Evolutionary conservation across 2,888 invertebrate genomes (phyloP), one percentile per base, ranked within the genome.

Genomic region (Gisinianus flammeolus): DNA sequence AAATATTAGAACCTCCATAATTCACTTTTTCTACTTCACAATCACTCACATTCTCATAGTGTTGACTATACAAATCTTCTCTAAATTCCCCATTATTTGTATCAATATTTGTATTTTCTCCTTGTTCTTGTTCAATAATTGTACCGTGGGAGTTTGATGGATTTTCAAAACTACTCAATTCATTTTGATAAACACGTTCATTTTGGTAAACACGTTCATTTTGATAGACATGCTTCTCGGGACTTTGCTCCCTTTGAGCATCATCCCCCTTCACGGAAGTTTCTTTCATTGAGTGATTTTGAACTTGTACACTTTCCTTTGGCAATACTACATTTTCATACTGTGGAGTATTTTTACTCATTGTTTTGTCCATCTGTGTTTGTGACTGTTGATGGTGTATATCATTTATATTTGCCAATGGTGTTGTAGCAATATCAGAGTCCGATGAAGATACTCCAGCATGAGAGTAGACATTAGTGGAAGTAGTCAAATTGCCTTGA

Each of bases 11-110:
- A n/a, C 79, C 79, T 68, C 80, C 82, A 33, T 79, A 78, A 62
- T 69, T 73, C 3, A 24, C 24, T 24, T 69, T 72, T 4, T 56
- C 52, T 0, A 56, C 72, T 73, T 77, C 82, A 56, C 77, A 54
- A 22, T 81, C 81, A 78, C 81, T 81, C 16, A 83, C 71, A 64
- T 84, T 82, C 76, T 84, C 83, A 44, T 84, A 84, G 68, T 82
- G 80, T 31, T 81, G 64, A 6, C 30, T 52, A 31, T 70, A 62
- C 16, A 24, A 8, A 16, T 77, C 69, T 22, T 54, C 33, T 44
- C 28, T 44, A 2, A 56, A 26, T 26, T 71, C 66, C 2, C 30
- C 24, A 26, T 24, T 66, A 33, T 80, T 77, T 6, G 16, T 78
- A 78, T 58, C 77, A 76, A 31, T 33, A 6, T 6, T 31, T 30